Conservation (phyloP, 2,888 invertebrate species). For the Camptogramma bilineatum region DNA sequence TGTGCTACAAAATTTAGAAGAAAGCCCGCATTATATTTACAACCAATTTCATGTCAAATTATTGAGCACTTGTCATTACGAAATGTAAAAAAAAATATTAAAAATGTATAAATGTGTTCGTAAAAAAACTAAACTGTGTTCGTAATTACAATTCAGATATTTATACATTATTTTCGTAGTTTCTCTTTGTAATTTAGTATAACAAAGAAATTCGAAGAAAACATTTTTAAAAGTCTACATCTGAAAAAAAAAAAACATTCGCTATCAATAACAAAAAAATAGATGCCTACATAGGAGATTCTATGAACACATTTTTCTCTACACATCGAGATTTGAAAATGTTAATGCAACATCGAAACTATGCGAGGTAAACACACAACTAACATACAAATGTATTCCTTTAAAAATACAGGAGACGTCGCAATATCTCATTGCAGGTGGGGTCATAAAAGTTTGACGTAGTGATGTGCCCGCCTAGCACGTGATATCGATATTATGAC, state of each 20-base stretch:
- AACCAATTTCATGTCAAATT: neutral
- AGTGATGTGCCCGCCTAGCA: too few species aligned
- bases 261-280: conserved; percentile 3
- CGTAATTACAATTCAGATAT: too few species aligned
- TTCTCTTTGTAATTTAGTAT: neutral
- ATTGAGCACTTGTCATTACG: neutral
- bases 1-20: neutral
- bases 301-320: conserved; percentile 27
- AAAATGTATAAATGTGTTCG: too few species aligned
- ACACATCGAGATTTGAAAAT: conserved; percentile 41
- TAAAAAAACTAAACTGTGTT: too few species aligned
- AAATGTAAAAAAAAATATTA: too few species aligned
- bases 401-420: neutral
- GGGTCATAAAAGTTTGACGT: too few species aligned
- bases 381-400: conserved; percentile 6
- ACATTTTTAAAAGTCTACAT: conserved; percentile 9
- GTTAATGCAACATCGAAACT: conserved; percentile 37
- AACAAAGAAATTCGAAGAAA: neutral
- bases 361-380: conserved; percentile 14
- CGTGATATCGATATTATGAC: too few species aligned
- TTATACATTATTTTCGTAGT: too few species aligned
- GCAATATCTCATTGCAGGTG: too few species aligned
- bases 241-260: conserved; percentile 6
- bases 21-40: neutral
- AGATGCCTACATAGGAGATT: conserved; percentile 1